Evolutionary conservation across 2,797 vertebrate genomes (phyloP), one percentile per base, ranked within the genome.

Genomic region (Salmo trutta): DNA sequence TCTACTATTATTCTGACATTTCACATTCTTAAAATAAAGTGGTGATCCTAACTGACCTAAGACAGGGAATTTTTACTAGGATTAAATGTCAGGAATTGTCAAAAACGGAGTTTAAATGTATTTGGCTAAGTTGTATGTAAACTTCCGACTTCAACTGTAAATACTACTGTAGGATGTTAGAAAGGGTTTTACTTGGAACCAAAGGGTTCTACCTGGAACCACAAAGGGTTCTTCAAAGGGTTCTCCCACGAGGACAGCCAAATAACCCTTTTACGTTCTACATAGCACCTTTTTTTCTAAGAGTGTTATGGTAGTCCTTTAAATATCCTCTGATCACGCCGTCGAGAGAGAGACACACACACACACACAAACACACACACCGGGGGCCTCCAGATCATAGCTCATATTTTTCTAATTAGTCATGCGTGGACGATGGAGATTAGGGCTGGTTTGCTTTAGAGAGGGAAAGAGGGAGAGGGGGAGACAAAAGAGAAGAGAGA

Each of bases 321-420:
- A 56, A 54, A 76, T 73, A 71, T 62, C 31, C 17, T 66, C 59
- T 75, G 36, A 87, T 82, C 54, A 68, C 65, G n/a, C 51, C 1
- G 6, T 6, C 8, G 27, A 74, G 21, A 73, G 14, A 73, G 21
- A 73, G 15, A 56, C 31, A 33, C 31, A 5, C 31, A 33, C 31
- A 33, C 31, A 75, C n/a, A 56, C 15, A 68, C 64, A 68, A 21
- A 5, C 27, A 71, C 68, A 77, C 53, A 77, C 68, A 71, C 68
- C 51, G 16, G 62, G 36, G 36, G 27, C 59, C 17, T 66, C n/a
- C 27, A 79, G 69, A 84, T 80, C 75, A 80, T 73, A 64, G 76
- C 84, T 84, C 78, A 87, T 85, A 87, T 86, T 89, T 84, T 88
- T 90, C 77, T 71, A 53, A 85, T 93, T 89, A 89, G 87, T 84